A percentile compares a stretch with the other conserved stretches of the same genome.
Conservation (phyloP, 2,888 invertebrate genomes). For the Pristionchus entomophagus region DNA sequence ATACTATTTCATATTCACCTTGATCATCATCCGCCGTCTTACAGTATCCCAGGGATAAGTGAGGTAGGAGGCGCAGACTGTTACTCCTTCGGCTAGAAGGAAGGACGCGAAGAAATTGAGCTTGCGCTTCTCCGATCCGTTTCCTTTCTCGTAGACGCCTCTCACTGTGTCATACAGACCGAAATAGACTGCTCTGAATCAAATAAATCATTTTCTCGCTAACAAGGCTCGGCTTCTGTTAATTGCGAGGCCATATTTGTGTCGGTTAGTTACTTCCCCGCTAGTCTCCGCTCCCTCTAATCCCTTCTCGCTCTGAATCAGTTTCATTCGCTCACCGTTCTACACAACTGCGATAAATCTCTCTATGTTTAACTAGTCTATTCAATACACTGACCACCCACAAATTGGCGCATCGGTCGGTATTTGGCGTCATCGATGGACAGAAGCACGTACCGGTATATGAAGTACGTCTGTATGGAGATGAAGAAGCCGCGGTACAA, state of each 20-base stretch:
- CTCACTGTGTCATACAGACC: slow-evolving; percentile 95
- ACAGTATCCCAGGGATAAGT: slow-evolving; percentile 97
- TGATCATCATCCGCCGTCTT: slow-evolving; percentile 99
- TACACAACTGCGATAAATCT: no score
- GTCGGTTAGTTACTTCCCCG: no score
- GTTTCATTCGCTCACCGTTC: no score
- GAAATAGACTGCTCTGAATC: slow-evolving; percentile 89
- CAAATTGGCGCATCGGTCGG: no score
- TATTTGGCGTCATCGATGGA: no score
- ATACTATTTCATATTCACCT: no score
- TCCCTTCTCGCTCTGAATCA: no score
- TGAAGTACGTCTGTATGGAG: slow-evolving; percentile 85
- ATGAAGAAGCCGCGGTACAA: slow-evolving; percentile 94
- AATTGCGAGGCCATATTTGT: no score
- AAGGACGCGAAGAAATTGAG: slow-evolving; percentile 35
- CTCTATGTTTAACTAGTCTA: no score
- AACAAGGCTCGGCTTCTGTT: neutral
- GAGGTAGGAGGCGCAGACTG: slow-evolving; percentile 60
- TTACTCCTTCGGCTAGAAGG: slow-evolving; percentile 51
- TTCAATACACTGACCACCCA: no score
- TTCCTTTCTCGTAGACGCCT: slow-evolving; percentile 81
- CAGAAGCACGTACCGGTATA: slow-evolving; percentile 82
- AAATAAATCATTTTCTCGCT: neutral
- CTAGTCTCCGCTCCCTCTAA: no score
- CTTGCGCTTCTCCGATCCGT: slow-evolving; percentile 2